These are phyloP conservation scores for Ailuropoda melanoleuca DNA, from an alignment of 2,113 vertebrate species.

Conservation along the genomic window DNA sequence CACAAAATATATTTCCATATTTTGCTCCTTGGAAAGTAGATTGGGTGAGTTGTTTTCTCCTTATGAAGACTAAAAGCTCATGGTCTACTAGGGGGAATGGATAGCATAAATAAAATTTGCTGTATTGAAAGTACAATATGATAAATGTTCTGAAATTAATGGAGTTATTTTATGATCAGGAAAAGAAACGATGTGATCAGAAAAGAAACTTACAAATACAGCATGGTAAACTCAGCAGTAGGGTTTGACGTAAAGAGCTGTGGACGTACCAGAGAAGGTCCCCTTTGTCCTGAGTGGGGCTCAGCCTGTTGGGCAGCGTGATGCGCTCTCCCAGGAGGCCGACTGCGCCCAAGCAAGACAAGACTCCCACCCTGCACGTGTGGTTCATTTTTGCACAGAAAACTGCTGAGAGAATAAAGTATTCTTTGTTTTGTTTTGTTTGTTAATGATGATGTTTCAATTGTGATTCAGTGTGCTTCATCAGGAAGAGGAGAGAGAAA, in stretches of 20 bases:
- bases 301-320: not conserved
- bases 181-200: constrained; percentile 5
- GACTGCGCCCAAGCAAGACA: accelerated
- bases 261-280: not conserved
- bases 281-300: not conserved
- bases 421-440: not conserved
- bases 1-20: not conserved
- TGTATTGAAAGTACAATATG: not conserved
- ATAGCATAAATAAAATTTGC: not conserved
- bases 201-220: not conserved
- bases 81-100: not conserved
- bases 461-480: not conserved
- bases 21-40: constrained; percentile 6
- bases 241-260: not conserved
- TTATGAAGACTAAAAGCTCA: not conserved
- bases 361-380: not conserved
- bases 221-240: not conserved
- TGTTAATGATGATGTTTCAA: not conserved
- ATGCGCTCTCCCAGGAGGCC: not conserved
- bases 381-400: not conserved
- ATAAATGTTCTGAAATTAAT: not conserved
- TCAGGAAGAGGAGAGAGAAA: not conserved
- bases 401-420: constrained; percentile 40
- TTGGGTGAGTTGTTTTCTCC: constrained; percentile 14
- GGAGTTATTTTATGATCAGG: not conserved